These are phyloP conservation scores for Orius insidiosus DNA, from an alignment of 1,140 invertebrate species.

Conservation along the genomic window DNA sequence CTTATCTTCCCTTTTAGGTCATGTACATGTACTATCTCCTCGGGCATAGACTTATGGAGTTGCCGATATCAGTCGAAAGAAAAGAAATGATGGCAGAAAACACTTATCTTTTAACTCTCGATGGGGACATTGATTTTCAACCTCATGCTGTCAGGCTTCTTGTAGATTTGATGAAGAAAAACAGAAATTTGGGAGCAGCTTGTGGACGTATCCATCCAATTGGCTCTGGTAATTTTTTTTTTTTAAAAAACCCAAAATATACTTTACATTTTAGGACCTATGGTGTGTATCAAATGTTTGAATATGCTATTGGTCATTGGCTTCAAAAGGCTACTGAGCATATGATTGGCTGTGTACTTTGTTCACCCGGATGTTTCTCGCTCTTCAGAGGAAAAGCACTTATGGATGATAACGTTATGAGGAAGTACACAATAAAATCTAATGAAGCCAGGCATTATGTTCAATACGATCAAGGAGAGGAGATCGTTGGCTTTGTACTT, in stretches of 20 bases:
- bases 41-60: conserved; percentile 83
- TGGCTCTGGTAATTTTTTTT: conserved; percentile 38
- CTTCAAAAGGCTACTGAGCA: conserved; percentile 98
- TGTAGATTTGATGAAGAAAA: conserved; percentile 97
- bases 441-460: conserved; percentile 92
- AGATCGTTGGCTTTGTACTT: conserved; percentile 90
- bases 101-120: conserved; percentile 85
- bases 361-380: conserved; percentile 97
- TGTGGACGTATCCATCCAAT: conserved; percentile 97
- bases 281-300: conserved; percentile 99
- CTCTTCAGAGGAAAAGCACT: conserved; percentile 90
- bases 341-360: conserved; percentile 94
- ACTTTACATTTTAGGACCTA: conserved; percentile 68
- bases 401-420: conserved; percentile 99
- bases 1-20: too few relatives aligned
- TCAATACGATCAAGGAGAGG: conserved; percentile 95
- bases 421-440: conserved; percentile 84
- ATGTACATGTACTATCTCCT: conserved; percentile 99
- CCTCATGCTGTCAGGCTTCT: conserved; percentile 86
- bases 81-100: conserved; percentile 94
- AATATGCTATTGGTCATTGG: conserved; percentile 99
- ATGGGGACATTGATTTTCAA: conserved; percentile 97
- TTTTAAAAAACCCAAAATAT: too few relatives aligned
- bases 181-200: conserved; percentile 91
- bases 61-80: conserved; percentile 80